phyloP scores from a whole-genome alignment of 2,888 invertebrate species.

The Lycaena phlaeas region DNA sequence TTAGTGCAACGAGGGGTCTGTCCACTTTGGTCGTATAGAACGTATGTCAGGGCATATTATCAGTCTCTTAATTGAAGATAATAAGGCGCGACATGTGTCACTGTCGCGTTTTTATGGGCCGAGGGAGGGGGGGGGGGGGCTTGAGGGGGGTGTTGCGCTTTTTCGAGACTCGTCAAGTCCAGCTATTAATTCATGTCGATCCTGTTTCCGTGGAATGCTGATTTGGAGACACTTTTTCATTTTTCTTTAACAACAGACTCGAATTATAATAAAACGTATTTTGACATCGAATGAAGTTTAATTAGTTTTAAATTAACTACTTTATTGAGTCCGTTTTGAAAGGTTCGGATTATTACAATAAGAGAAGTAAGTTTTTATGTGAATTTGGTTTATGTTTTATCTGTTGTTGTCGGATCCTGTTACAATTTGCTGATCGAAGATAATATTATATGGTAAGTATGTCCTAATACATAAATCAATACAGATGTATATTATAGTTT shows the following conservation, averaged over 20 bases:
- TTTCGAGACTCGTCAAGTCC: slow-evolving; percentile 50
- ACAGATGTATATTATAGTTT: no score
- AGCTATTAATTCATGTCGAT: slow-evolving; percentile 50
- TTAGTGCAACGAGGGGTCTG: slow-evolving; percentile 24
- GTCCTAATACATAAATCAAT: no score
- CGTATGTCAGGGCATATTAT: slow-evolving; percentile 67
- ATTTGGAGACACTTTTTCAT: slow-evolving; percentile 17
- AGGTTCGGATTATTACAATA: no score
- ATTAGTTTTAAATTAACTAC: neutral
- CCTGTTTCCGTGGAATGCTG: slow-evolving; percentile 26
- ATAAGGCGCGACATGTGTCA: slow-evolving; percentile 69
- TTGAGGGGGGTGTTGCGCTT: slow-evolving; percentile 45
- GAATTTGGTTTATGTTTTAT: no score
- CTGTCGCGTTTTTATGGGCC: slow-evolving; percentile 67
- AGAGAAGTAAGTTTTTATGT: no score
- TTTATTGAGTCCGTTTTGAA: neutral
- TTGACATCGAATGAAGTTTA: neutral
- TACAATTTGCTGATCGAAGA: no score
- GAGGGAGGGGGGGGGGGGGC: slow-evolving; percentile 55
- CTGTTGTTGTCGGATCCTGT: no score
- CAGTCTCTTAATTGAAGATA: slow-evolving; percentile 71
- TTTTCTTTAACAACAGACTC: neutral
- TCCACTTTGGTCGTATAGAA: slow-evolving; percentile 31
- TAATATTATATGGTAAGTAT: no score
- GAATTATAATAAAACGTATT: slow-evolving; percentile 1